phyloP scores from a whole-genome alignment of 2,888 invertebrate species.

The Frankliniella intonsa region DNA sequence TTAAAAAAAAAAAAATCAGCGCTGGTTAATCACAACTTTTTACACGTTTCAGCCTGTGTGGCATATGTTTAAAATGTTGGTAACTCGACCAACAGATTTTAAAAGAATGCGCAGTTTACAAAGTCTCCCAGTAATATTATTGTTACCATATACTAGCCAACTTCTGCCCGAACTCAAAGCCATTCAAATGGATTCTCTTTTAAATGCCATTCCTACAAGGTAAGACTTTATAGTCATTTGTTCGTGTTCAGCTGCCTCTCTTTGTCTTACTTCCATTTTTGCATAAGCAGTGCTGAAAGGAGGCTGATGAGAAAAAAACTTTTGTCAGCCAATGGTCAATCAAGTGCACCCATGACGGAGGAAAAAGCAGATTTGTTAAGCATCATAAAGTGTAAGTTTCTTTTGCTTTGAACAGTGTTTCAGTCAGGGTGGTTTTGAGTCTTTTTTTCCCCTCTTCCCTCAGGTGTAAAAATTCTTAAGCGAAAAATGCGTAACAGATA shows the following conservation, averaged over 20 bases:
- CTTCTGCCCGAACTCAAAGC: not conserved
- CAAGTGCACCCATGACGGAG: not conserved
- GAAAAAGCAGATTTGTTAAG: not conserved
- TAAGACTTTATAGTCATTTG: not conserved
- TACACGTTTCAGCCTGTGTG: not conserved
- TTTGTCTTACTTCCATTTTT: not conserved
- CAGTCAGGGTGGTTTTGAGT: too few relatives aligned
- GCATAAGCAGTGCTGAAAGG: not conserved
- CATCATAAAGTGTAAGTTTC: not conserved
- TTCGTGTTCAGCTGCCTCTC: not conserved
- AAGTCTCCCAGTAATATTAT: not conserved
- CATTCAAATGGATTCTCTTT: not conserved
- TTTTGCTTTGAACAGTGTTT: too few relatives aligned
- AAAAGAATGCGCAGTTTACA: not conserved
- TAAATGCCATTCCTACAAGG: not conserved
- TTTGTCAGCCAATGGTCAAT: not conserved
- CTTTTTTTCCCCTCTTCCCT: not conserved
- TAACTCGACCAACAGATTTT: not conserved
- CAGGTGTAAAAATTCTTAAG: not conserved
- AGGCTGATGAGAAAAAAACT: not conserved
- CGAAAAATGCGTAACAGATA: constrained; percentile 5
- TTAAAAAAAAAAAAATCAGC: too few relatives aligned
- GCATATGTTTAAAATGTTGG: not conserved
- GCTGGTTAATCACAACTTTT: not conserved
- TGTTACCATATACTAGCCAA: not conserved